These are phyloP conservation scores for Eublepharis macularius DNA, from an alignment of 2,113 vertebrate species.

Conservation along the genomic window DNA sequence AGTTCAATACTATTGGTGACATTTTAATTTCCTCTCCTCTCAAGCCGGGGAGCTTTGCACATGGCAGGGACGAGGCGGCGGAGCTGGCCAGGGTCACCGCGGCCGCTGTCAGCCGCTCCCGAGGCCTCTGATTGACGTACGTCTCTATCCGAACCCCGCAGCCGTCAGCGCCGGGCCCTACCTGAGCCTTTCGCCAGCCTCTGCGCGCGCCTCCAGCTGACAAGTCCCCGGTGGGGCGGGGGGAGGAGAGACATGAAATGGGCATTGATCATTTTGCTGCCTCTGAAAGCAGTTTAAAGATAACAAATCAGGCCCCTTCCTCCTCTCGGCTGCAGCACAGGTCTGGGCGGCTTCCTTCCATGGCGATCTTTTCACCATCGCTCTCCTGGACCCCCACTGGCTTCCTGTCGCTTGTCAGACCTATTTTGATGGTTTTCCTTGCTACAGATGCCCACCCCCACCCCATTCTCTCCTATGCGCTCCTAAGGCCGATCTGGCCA, in stretches of 20 bases:
- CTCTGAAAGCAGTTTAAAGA: not conserved
- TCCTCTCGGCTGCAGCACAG: not conserved
- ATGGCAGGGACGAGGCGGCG: constrained; percentile 6
- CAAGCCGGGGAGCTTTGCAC: not conserved
- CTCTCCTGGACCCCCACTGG: not conserved
- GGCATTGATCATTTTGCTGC: not conserved
- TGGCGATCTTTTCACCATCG: fast-evolving
- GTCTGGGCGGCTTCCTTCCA: fast-evolving
- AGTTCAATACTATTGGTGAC: constrained; percentile 28
- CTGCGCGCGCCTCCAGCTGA: constrained; percentile 7
- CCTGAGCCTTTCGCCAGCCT: not conserved
- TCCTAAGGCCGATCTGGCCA: not conserved
- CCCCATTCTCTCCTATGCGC: not conserved
- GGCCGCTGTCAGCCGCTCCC: not conserved
- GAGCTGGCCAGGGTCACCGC: constrained; percentile 18
- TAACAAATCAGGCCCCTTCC: no score
- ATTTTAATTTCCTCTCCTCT: constrained; percentile 37
- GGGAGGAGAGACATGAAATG: not conserved
- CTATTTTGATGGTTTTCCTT: no score
- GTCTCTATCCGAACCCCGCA: constrained; percentile 30
- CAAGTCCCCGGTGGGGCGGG: not conserved
- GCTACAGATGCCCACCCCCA: no score
- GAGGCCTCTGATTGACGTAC: constrained; percentile 42
- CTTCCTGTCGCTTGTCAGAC: not conserved
- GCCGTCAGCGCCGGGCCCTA: not conserved